Evolutionary conservation across 1,140 invertebrate genomes (phyloP).

Genomic region (Apis laboriosa): DNA sequence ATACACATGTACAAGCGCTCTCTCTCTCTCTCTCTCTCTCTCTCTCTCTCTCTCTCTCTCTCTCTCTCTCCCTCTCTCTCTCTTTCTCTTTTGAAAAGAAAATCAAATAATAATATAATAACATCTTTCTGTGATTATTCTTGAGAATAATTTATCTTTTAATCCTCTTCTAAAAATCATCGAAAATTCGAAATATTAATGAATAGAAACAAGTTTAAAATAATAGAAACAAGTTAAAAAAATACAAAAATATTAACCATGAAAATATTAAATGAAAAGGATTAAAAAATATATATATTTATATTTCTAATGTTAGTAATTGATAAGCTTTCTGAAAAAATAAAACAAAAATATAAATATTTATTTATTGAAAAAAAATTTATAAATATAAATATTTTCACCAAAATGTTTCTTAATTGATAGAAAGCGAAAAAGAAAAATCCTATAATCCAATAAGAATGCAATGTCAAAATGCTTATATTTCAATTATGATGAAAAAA

Average conservation of each 20-base stretch:
- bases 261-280: background rate
- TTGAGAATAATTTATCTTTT: background rate
- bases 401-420: too few relatives aligned
- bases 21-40: background rate
- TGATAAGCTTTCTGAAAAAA: too few relatives aligned
- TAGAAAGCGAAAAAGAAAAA: too few relatives aligned
- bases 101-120: background rate
- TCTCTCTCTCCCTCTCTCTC: background rate
- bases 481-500: too few relatives aligned
- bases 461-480: too few relatives aligned
- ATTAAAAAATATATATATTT: background rate
- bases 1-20: too few relatives aligned
- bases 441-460: too few relatives aligned
- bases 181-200: background rate
- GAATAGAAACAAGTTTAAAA: background rate
- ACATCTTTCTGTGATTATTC: background rate
- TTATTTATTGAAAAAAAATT: too few relatives aligned
- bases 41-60: background rate
- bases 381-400: too few relatives aligned
- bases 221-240: background rate
- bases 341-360: too few relatives aligned
- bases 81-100: background rate
- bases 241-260: background rate
- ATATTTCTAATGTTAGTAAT: too few relatives aligned
- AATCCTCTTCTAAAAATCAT: background rate